These are phyloP conservation scores for Oriolus oriolus DNA, from an alignment of 2,113 vertebrate species.

Conservation along the genomic window DNA sequence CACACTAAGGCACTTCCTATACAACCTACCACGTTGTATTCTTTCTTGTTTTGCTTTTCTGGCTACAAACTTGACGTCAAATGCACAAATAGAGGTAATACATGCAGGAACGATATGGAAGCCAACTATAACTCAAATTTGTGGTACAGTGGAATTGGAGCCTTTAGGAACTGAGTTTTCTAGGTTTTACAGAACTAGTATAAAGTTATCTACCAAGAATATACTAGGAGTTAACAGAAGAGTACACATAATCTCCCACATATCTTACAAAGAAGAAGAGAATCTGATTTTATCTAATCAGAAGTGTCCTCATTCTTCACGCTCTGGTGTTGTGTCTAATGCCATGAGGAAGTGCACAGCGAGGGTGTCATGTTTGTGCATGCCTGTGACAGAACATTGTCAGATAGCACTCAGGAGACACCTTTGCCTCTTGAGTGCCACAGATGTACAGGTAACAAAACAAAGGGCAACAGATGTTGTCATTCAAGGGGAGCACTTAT, in stretches of 20 bases:
- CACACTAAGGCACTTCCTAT: background rate
- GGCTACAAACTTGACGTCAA: background rate
- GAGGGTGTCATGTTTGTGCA: background rate
- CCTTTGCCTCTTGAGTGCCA: background rate
- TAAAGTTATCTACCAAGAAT: background rate
- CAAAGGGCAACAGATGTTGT: background rate
- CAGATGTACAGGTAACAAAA: background rate
- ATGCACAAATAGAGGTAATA: accelerated
- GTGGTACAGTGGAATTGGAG: accelerated
- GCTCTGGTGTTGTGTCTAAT: background rate
- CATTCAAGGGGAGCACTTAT: background rate
- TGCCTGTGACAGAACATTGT: background rate
- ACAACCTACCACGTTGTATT: accelerated
- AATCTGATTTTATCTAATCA: background rate
- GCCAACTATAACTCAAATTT: background rate
- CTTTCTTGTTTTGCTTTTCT: background rate
- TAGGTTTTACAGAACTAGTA: background rate
- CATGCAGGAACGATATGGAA: background rate
- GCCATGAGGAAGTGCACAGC: background rate
- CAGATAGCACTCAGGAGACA: background rate
- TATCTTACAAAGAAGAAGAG: background rate
- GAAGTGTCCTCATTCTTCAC: background rate
- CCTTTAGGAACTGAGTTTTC: background rate
- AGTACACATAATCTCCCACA: background rate
- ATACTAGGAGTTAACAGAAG: background rate